A percentile compares a stretch with the other conserved stretches of the same genome.
These are phyloP conservation scores for Accipiter cooperii DNA, from an alignment of 2,113 vertebrate species.

Conservation along the genomic window DNA sequence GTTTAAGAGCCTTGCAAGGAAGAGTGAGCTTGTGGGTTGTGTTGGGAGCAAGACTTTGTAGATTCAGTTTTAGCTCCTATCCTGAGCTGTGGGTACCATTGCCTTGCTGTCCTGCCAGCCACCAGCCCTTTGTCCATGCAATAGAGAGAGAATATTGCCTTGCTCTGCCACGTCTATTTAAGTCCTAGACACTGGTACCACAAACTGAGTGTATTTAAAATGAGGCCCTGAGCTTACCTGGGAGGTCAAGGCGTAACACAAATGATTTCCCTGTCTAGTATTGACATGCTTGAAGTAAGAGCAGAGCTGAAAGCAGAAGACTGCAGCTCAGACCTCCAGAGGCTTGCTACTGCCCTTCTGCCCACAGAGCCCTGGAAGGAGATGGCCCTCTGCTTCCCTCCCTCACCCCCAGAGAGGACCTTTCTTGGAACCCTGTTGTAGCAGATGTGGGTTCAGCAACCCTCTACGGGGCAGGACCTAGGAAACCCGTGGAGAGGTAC, in stretches of 20 bases:
- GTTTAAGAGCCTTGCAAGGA: neutral
- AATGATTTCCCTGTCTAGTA: neutral
- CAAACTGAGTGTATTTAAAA: neutral
- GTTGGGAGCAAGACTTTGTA: neutral
- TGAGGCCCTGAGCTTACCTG: neutral
- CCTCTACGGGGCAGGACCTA: neutral
- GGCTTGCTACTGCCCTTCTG: neutral
- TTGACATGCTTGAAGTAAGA: neutral
- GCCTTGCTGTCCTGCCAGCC: neutral
- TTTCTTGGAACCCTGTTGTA: neutral
- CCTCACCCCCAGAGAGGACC: neutral
- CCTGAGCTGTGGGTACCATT: neutral
- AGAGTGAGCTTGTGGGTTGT: neutral
- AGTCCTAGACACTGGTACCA: neutral
- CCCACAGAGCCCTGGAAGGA: neutral
- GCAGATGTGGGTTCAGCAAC: neutral
- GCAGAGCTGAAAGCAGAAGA: neutral
- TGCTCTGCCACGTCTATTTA: neutral
- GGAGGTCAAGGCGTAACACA: neutral
- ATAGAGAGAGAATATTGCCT: neutral
- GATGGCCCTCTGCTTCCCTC: neutral
- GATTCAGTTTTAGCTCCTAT: neutral
- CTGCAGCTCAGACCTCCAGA: neutral
- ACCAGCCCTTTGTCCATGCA: neutral
- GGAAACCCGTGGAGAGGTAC: neutral